A percentile compares a stretch with the other conserved stretches of the same genome.
phyloP scores from a whole-genome alignment of 2,888 invertebrate species.

The Gibbula magus region DNA sequence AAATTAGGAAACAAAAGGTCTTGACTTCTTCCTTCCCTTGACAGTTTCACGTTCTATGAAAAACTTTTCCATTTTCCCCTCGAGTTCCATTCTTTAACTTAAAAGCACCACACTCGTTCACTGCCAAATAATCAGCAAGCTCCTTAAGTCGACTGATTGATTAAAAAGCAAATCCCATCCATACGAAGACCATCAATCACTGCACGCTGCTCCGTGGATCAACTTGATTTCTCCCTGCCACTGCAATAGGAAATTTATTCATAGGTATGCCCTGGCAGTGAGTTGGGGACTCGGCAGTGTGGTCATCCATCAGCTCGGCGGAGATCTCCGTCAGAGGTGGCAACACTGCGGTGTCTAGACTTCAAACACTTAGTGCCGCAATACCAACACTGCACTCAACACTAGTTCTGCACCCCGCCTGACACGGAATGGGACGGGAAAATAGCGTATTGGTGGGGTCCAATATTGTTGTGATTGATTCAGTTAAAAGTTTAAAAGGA shows the following conservation, averaged over 20 bases:
- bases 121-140: conserved; percentile 12
- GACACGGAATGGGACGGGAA: too few relatives aligned
- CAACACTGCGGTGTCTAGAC: too few relatives aligned
- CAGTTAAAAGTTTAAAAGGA: too few relatives aligned
- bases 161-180: conserved; percentile 45
- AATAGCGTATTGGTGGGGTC: too few relatives aligned
- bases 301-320: too few relatives aligned
- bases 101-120: neutral
- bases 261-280: conserved; percentile 42
- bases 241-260: conserved; percentile 47
- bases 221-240: conserved; percentile 34
- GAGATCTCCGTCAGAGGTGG: too few relatives aligned
- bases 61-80: neutral
- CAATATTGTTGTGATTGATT: too few relatives aligned
- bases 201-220: conserved; percentile 30
- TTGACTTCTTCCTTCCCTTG: neutral
- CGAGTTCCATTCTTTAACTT: too few relatives aligned
- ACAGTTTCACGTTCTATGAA: neutral
- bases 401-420: too few relatives aligned
- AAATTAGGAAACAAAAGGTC: too few relatives aligned
- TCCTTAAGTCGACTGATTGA: conserved; percentile 33
- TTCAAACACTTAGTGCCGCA: too few relatives aligned
- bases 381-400: too few relatives aligned
- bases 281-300: neutral
- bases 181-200: conserved; percentile 48